Conservation (phyloP, 2,797 vertebrate species). For the Lepilemur septentrionalis region DNA sequence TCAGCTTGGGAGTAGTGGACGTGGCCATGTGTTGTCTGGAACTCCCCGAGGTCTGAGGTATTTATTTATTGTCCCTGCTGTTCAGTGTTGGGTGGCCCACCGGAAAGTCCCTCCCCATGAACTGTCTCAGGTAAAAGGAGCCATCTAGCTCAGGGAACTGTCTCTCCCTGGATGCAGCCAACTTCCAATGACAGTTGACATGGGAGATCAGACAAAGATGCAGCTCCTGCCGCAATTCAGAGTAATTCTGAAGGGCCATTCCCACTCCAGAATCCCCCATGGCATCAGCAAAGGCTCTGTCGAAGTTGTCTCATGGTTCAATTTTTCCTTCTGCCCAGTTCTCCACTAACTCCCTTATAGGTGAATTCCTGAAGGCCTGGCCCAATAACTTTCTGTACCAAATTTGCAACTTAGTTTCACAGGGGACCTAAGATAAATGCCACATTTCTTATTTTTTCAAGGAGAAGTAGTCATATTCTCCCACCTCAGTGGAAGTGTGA, state of each 20-base stretch:
- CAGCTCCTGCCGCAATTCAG: neutral
- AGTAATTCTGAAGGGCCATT: neutral
- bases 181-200: too few relatives aligned
- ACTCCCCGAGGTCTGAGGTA: neutral
- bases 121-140: neutral
- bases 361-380: too few relatives aligned
- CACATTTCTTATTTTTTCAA: neutral
- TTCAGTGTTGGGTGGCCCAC: neutral
- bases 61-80: neutral
- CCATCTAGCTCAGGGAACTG: neutral
- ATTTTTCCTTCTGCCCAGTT: neutral
- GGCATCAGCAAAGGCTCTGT: neutral
- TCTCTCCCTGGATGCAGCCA: neutral
- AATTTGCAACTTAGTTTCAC: neutral
- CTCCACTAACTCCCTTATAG: neutral
- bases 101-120: fast-evolving
- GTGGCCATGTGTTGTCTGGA: neutral
- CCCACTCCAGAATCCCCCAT: fast-evolving
- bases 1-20: neutral
- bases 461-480: neutral
- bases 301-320: fast-evolving
- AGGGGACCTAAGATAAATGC: neutral
- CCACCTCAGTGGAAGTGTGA: neutral
- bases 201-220: neutral
- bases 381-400: fast-evolving